phyloP scores from a whole-genome alignment of 2,113 vertebrate genomes.

The Saguinus midas region DNA sequence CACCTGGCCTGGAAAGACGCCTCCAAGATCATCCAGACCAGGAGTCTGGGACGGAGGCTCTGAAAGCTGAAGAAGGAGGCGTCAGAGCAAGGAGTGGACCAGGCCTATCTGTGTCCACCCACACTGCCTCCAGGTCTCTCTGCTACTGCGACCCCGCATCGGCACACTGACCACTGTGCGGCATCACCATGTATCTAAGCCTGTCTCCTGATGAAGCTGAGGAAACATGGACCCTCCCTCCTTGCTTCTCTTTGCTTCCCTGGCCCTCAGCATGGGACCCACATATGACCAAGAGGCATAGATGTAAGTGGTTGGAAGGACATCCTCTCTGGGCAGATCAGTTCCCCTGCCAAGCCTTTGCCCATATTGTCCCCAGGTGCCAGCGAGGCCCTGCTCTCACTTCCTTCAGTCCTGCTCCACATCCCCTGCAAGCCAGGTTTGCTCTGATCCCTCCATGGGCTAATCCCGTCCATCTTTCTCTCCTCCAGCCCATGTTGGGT shows the following conservation, averaged over 20 bases:
- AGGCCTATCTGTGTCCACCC: accelerated
- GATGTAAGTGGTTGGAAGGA: not conserved
- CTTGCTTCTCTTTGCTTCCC: not conserved
- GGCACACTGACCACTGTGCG: accelerated
- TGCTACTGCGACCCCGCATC: not conserved
- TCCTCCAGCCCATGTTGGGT: accelerated
- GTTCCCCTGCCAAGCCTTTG: not conserved
- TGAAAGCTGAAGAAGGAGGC: not conserved
- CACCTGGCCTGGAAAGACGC: accelerated
- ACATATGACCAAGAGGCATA: not conserved
- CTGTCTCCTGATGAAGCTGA: not conserved
- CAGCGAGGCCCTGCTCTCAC: not conserved
- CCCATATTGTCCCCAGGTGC: accelerated
- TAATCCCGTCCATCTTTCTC: not conserved
- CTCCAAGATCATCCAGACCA: too few relatives aligned
- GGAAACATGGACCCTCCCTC: too few relatives aligned
- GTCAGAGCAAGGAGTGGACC: not conserved
- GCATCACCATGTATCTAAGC: not conserved
- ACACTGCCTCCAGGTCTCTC: not conserved
- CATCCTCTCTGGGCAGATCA: accelerated
- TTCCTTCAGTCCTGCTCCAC: not conserved
- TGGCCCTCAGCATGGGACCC: not conserved
- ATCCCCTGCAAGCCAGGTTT: not conserved
- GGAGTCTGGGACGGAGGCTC: not conserved
- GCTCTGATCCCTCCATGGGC: accelerated